Base-by-base conservation (phyloP, 2,888 invertebrate species). In the Platycheirus rosarum region DNA sequence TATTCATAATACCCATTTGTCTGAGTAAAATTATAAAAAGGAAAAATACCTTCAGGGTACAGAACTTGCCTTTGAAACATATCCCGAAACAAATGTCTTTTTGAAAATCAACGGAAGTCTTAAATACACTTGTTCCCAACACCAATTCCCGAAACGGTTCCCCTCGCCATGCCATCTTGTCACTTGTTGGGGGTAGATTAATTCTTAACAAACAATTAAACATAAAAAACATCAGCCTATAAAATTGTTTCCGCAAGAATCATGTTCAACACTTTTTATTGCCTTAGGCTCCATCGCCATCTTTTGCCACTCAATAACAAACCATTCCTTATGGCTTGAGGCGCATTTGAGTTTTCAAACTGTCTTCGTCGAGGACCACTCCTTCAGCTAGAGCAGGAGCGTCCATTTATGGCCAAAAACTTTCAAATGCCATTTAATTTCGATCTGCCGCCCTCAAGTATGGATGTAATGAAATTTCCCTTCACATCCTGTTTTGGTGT, bases 181-280 rank as follows among this genome's bases (percentile, higher is more conserved):
- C 42, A 18, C 60, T 60, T 44, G 40, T 42, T 57, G 60, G 16
- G 42, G n/a, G 29, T 60, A 76, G 77, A 66, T 63, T 68, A 82
- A 77, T 82, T 82, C 70, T 71, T 68, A 40, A 73, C 82, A 82
- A 82, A 82, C 82, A 77, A 82, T 77, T 77, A 77, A 73, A 66
- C 77, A 82, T 23, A 76, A 68, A n/a, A 76, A 77, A 82, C 71
- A 76, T 73, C 71, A 76, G 62, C 62, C 53, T 16, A 68, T 71
- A 62, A 77, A 82, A 82, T 62, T 32, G 55, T 71, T 76, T 76
- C 80, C 66, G 14, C 70, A 71, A 60, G 60, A 80, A 60, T 51
- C 79, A 63, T 76, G 82, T 76, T 57, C 51, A 80, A 82, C 77
- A 77, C n/a, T n/a, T n/a, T 77, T 77, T 77, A 77, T 77, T 44